Evolutionary conservation across 2,113 vertebrate species (phyloP).

Genomic region (Plestiodon gilberti): DNA sequence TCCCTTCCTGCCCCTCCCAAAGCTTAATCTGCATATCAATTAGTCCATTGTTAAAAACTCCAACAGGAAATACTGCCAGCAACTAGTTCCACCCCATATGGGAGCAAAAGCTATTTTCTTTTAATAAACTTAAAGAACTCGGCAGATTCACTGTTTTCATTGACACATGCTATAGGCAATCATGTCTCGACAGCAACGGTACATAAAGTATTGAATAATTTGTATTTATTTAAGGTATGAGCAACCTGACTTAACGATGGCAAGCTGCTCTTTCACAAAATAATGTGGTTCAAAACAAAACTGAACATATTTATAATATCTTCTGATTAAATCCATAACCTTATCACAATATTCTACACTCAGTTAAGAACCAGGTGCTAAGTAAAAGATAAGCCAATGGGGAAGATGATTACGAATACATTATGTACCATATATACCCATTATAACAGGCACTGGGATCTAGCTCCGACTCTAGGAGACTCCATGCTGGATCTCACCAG

Average conservation of each 20-base stretch:
- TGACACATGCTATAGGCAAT: neutral
- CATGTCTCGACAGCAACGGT: neutral
- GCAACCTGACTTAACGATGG: neutral
- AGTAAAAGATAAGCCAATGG: neutral
- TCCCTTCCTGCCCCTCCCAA: neutral
- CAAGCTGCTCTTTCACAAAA: neutral
- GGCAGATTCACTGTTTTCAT: neutral
- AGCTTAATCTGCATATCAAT: neutral
- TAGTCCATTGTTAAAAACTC: neutral
- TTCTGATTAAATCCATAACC: neutral
- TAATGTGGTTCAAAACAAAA: neutral
- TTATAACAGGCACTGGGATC: neutral
- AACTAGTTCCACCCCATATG: neutral
- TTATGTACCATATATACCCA: too few species aligned
- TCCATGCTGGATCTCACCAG: neutral
- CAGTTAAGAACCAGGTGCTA: neutral
- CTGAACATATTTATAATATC: too few species aligned
- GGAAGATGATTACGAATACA: too few species aligned
- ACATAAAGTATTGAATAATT: neutral
- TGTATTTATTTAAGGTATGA: neutral
- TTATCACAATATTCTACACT: neutral
- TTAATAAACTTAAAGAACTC: neutral
- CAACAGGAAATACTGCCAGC: neutral
- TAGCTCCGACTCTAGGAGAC: neutral
- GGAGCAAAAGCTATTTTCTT: neutral